Conservation (phyloP, 2,888 invertebrate species). For the Marronus borbonicus region DNA sequence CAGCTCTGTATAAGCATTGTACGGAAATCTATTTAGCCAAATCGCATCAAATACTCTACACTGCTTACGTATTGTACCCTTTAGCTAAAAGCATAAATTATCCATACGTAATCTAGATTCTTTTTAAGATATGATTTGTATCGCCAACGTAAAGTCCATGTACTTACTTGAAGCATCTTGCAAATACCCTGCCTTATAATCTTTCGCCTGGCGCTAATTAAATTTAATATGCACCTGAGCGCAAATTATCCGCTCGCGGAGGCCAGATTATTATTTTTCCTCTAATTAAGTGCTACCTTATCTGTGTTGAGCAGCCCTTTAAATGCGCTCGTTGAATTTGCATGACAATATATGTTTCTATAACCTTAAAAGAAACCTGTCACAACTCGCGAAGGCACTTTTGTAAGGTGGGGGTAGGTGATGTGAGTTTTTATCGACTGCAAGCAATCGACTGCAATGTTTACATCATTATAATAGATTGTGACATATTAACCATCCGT, state of each 20-base stretch:
- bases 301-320: constrained; percentile 9
- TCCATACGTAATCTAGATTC: neutral
- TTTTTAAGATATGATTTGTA: constrained; percentile 22
- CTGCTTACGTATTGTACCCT: constrained; percentile 21
- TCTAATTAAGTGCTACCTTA: neutral
- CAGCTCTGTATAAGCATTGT: too few species aligned
- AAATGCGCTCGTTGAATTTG: neutral
- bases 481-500: too few species aligned
- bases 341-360: neutral
- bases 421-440: too few species aligned
- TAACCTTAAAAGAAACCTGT: neutral
- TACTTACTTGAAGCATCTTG: neutral
- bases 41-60: constrained; percentile 13
- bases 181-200: neutral
- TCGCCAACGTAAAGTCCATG: constrained; percentile 10
- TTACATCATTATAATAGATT: too few species aligned
- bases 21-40: neutral
- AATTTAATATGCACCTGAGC: neutral
- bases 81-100: neutral
- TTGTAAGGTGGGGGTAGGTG: too few species aligned
- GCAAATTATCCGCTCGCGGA: neutral
- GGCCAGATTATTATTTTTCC: constrained; percentile 1
- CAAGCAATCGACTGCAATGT: too few species aligned
- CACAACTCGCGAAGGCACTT: neutral
- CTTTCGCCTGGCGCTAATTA: constrained; percentile 1